A percentile compares a stretch with the other conserved stretches of the same genome.
Conservation (phyloP, 2,113 vertebrate genomes). For the Nycticebus coucang region DNA sequence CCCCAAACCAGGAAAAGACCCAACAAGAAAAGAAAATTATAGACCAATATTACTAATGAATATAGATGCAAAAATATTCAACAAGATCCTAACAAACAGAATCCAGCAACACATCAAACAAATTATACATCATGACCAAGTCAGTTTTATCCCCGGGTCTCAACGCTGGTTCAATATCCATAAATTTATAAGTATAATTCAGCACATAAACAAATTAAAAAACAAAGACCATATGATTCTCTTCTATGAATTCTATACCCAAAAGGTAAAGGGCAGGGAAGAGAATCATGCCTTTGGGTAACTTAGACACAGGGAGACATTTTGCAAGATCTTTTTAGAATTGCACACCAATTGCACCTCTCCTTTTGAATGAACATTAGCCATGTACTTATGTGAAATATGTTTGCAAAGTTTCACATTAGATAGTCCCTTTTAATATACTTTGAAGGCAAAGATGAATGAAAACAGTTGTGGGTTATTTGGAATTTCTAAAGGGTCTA, state of each 20-base stretch:
- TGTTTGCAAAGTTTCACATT: conserved; percentile 25
- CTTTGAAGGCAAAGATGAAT: background rate
- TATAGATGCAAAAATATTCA: too few relatives aligned
- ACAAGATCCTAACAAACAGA: too few relatives aligned
- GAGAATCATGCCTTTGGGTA: background rate
- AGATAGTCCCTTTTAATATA: conserved; percentile 30
- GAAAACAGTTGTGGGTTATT: background rate
- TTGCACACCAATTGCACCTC: background rate
- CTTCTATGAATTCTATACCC: conserved; percentile 63
- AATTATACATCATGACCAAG: too few relatives aligned
- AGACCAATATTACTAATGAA: too few relatives aligned
- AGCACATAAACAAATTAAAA: too few relatives aligned
- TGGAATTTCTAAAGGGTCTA: background rate
- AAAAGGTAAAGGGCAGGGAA: conserved; percentile 51
- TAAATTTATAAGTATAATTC: too few relatives aligned
- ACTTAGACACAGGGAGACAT: background rate
- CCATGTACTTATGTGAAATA: background rate
- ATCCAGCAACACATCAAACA: too few relatives aligned
- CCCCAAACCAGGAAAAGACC: too few relatives aligned
- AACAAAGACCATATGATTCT: too few relatives aligned
- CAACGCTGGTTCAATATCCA: too few relatives aligned
- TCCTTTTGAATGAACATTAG: conserved; percentile 3
- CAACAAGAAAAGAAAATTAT: too few relatives aligned
- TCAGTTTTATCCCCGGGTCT: too few relatives aligned
- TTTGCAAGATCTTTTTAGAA: conserved; percentile 47